These are phyloP conservation scores for Zosterops borbonicus DNA, from an alignment of 2,113 vertebrate species.

Conservation along the genomic window DNA sequence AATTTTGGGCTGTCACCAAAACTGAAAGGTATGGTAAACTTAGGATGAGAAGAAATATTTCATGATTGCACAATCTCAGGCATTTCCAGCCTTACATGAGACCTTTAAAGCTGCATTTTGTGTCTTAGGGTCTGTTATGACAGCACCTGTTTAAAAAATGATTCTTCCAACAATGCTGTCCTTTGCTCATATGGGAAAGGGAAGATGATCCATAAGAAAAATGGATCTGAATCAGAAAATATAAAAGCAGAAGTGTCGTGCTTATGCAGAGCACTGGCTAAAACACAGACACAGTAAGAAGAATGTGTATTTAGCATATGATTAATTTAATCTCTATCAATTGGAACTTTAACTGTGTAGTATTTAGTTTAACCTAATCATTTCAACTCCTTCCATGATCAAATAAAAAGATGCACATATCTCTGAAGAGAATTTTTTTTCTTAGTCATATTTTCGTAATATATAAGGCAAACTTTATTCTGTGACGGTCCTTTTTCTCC, in stretches of 20 bases:
- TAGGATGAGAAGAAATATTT: neutral
- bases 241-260: neutral
- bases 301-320: neutral
- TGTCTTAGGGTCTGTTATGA: neutral
- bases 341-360: neutral
- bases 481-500: neutral
- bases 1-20: neutral
- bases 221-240: neutral
- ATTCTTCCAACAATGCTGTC: neutral
- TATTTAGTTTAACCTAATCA: neutral
- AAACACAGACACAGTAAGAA: neutral
- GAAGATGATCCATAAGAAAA: neutral
- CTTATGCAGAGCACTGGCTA: neutral
- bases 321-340: neutral
- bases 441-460: neutral
- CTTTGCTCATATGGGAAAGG: neutral
- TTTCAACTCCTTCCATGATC: neutral
- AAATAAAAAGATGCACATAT: neutral
- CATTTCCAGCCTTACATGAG: neutral
- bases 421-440: neutral
- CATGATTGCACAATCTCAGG: neutral
- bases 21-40: neutral
- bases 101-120: neutral
- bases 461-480: neutral
- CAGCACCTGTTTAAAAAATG: neutral